Conservation (phyloP, 2,797 vertebrate genomes). For the Schizothorax lantsangensis region DNA sequence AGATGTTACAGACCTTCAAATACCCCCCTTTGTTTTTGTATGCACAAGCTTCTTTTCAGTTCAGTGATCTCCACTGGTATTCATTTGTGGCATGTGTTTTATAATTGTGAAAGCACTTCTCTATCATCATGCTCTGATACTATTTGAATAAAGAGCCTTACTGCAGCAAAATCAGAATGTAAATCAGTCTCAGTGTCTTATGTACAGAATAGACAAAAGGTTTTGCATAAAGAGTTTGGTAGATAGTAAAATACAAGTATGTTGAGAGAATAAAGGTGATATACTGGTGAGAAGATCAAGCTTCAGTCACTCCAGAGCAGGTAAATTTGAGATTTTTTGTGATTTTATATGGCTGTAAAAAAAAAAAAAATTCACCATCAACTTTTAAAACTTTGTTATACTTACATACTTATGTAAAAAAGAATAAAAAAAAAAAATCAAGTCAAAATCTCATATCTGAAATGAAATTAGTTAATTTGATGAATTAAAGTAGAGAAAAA, state of each 20-base stretch:
- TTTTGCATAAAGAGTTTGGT: slow-evolving; percentile 9
- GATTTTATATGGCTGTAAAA: background rate
- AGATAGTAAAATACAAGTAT: background rate
- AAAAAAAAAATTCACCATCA: too few species aligned
- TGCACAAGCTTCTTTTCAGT: too few species aligned
- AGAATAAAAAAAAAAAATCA: too few species aligned
- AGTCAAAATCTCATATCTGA: too few species aligned
- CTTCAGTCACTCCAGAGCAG: background rate
- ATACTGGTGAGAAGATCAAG: background rate
- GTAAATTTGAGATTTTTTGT: background rate
- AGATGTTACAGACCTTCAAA: too few species aligned
- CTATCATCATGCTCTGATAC: background rate
- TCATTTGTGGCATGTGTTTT: background rate
- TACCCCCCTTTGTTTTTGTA: too few species aligned
- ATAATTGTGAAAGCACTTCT: background rate
- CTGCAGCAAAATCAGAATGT: slow-evolving; percentile 1
- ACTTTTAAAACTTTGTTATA: too few species aligned
- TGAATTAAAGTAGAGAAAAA: background rate
- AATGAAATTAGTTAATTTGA: background rate
- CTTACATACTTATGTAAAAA: too few species aligned
- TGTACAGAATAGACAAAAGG: background rate
- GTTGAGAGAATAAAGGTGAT: background rate
- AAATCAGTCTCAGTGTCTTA: background rate
- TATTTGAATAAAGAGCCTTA: background rate
- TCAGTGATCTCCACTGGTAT: background rate